phyloP scores from a whole-genome alignment of 2,888 invertebrate species.

The Luperina nickerlii region DNA sequence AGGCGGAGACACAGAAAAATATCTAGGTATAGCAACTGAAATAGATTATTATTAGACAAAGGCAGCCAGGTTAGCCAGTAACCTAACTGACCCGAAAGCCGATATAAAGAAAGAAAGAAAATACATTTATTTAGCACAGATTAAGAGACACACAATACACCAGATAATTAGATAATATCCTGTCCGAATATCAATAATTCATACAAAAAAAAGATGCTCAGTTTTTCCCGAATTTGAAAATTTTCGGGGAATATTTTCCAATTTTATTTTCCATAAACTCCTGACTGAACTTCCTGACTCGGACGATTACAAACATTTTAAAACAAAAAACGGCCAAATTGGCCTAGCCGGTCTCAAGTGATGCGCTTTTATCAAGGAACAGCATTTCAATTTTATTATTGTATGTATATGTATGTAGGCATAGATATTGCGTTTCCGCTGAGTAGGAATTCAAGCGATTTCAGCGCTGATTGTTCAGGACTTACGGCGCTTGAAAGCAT shows the following conservation, averaged over 20 bases:
- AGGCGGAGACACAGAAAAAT: neutral
- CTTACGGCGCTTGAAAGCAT: neutral
- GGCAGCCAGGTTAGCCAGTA: neutral
- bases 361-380: neutral
- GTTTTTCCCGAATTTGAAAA: neutral
- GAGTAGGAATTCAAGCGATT: neutral
- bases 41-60: neutral
- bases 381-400: neutral
- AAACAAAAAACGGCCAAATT: neutral
- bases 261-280: neutral
- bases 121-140: too few relatives aligned
- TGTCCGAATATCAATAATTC: neutral
- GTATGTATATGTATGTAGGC: neutral
- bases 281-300: neutral
- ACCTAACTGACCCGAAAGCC: neutral
- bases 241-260: neutral
- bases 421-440: neutral
- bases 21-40: too few relatives aligned
- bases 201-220: too few relatives aligned
- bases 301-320: neutral
- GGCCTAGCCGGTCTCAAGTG: neutral
- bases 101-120: too few relatives aligned
- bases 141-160: too few relatives aligned
- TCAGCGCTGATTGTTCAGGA: slow-evolving; percentile 14
- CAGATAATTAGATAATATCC: too few relatives aligned